These are phyloP conservation scores for Oryctolagus cuniculus DNA, from an alignment of 2,113 vertebrate species.

Conservation along the genomic window DNA sequence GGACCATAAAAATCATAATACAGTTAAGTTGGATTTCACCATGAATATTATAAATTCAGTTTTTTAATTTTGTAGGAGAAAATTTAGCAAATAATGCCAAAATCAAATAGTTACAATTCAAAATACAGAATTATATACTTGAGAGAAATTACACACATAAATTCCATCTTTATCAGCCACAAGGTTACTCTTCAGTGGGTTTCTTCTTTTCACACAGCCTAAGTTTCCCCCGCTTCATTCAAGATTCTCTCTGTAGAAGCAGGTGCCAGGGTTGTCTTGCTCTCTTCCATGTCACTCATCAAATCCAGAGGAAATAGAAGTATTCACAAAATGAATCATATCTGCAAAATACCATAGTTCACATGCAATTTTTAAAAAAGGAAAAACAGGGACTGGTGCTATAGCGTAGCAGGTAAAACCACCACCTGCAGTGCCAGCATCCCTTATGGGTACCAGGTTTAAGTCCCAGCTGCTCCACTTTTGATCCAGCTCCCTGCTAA, in stretches of 20 bases:
- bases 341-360: background rate
- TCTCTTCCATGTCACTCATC: background rate
- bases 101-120: background rate
- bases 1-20: background rate
- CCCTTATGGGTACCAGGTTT: too few species aligned
- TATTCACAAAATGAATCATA: background rate
- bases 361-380: background rate
- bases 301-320: background rate
- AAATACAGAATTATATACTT: background rate
- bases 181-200: background rate
- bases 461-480: too few species aligned
- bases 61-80: background rate
- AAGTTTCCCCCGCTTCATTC: background rate
- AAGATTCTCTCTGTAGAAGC: background rate
- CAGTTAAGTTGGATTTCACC: background rate
- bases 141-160: background rate
- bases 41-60: background rate
- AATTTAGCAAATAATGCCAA: conserved; percentile 13
- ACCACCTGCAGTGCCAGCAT: too few species aligned
- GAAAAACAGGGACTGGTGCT: background rate
- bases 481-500: too few species aligned
- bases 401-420: background rate
- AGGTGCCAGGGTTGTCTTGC: background rate
- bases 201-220: background rate
- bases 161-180: background rate